phyloP scores from a whole-genome alignment of 2,797 vertebrate genomes.

The Myotis planiceps region DNA sequence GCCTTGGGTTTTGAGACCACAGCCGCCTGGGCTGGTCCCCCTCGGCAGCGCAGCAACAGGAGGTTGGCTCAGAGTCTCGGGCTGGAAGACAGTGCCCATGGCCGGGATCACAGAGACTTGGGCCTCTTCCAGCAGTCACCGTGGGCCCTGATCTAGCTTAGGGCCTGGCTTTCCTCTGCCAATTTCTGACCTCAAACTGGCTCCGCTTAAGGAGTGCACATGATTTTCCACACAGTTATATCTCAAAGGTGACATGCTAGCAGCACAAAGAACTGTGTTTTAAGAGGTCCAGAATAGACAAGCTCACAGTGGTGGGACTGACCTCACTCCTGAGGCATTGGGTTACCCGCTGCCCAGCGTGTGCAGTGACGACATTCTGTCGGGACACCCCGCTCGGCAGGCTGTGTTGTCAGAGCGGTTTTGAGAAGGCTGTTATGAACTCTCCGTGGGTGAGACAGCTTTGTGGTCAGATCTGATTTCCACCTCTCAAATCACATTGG shows the following conservation, averaged over 20 bases:
- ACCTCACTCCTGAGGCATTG: not conserved
- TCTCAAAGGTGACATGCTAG: not conserved
- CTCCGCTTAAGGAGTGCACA: not conserved
- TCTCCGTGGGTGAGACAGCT: not conserved
- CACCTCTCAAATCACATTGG: not conserved
- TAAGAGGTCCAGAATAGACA: not conserved
- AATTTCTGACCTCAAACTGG: slow-evolving; percentile 32
- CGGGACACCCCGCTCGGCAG: not conserved
- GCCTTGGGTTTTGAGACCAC: not conserved
- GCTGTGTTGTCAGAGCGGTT: not conserved
- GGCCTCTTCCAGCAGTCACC: not conserved
- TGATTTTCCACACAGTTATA: slow-evolving; percentile 2
- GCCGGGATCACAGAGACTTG: not conserved
- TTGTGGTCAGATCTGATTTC: slow-evolving; percentile 36
- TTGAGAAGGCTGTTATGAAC: not conserved
- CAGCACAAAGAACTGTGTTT: slow-evolving; percentile 21
- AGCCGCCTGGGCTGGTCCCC: not conserved
- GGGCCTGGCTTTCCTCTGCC: slow-evolving; percentile 20
- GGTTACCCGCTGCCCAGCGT: not conserved
- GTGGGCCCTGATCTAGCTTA: not conserved
- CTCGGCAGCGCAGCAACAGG: not conserved
- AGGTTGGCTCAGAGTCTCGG: not conserved
- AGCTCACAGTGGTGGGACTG: not conserved
- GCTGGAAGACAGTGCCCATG: not conserved
- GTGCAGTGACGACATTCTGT: not conserved